Percentiles rank a stretch among this genome's conserved stretches.
Evolutionary conservation across 2,797 vertebrate genomes (phyloP).

Genomic region (Myotis pilosus): DNA sequence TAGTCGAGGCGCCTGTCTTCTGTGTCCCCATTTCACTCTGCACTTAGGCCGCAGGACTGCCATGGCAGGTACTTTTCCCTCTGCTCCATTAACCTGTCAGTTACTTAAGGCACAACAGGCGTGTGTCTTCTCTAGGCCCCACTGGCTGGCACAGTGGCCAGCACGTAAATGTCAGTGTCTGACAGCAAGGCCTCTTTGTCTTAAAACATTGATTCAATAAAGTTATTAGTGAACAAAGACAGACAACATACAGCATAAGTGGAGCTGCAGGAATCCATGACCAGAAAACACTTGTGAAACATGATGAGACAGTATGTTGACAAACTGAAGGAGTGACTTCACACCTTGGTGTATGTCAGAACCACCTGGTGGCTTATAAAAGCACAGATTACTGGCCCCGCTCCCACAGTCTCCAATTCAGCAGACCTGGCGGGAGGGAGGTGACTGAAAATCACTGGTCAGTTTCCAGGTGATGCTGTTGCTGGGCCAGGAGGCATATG

Average conservation of each 20-base stretch:
- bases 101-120: background rate
- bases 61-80: background rate
- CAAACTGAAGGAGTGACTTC: background rate
- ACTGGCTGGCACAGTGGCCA: background rate
- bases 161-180: background rate
- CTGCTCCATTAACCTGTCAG: background rate
- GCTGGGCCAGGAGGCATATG: background rate
- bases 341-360: background rate
- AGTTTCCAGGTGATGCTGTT: background rate
- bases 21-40: fast-evolving
- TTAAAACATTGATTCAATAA: background rate
- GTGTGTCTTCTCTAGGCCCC: background rate
- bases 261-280: background rate
- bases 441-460: background rate
- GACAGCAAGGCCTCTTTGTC: background rate
- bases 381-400: background rate
- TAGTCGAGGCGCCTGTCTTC: fast-evolving
- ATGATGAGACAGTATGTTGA: background rate
- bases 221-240: conserved; percentile 8
- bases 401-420: background rate
- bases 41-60: fast-evolving
- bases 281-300: background rate
- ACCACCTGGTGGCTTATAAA: background rate
- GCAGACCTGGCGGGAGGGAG: background rate
- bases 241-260: background rate